These are phyloP conservation scores for Pelagia noctiluca DNA, from an alignment of 30 jellyfish, hydroid and myxozoan species.

Conservation along the genomic window DNA sequence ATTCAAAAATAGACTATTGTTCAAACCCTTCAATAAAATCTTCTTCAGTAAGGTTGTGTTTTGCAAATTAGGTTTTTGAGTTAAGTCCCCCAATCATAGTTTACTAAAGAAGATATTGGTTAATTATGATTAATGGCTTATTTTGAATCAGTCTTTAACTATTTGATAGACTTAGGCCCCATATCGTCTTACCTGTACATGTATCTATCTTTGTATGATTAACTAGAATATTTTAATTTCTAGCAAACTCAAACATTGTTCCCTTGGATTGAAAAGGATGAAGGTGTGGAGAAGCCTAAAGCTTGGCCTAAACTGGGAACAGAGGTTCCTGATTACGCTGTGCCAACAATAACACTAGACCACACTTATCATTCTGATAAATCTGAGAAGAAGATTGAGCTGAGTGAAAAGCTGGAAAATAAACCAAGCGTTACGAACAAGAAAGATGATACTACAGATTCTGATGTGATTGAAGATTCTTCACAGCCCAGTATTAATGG, in stretches of 20 bases:
- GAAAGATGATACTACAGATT: neutral
- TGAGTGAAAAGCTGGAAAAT: neutral
- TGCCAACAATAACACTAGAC: conserved; percentile 17
- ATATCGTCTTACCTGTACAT: no score
- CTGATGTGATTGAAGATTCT: neutral
- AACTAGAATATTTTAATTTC: no score
- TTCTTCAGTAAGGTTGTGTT: no score
- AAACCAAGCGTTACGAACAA: neutral
- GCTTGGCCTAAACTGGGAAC: neutral
- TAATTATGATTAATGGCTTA: no score
- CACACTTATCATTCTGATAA: conserved; percentile 34
- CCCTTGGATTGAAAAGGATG: conserved; percentile 35
- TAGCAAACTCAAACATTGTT: conserved; percentile 31
- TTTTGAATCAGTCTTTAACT: no score
- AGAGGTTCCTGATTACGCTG: conserved; percentile 15
- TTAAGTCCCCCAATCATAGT: no score
- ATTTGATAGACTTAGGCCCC: no score
- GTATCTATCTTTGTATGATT: no score
- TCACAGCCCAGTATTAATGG: neutral
- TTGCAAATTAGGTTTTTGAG: no score
- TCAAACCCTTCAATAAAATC: no score
- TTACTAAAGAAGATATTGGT: no score
- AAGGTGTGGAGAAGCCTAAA: neutral
- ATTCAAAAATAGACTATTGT: no score
- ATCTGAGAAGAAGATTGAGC: neutral